Evolutionary conservation across 2,888 invertebrate species (phyloP).

Genomic region (Habroteleia sp.): DNA sequence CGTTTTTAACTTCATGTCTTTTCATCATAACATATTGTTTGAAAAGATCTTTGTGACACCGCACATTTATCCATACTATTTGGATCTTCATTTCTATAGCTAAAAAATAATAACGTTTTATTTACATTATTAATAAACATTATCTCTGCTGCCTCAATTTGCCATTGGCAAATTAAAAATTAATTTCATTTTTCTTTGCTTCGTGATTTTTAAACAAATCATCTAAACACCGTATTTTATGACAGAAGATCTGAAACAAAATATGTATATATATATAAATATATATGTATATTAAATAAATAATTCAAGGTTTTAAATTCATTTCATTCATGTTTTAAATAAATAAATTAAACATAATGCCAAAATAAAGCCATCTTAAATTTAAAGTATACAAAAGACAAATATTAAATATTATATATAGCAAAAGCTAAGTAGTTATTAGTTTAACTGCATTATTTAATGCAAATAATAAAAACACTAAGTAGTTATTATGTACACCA

Average conservation of each 20-base stretch:
- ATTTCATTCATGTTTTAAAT: no score
- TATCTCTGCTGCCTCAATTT: constrained; percentile 69
- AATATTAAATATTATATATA: no score
- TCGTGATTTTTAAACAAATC: constrained; percentile 69
- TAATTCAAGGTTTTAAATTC: no score
- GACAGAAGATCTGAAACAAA: constrained; percentile 78
- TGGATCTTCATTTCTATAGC: constrained; percentile 70
- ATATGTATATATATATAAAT: no score
- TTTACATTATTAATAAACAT: constrained; percentile 76
- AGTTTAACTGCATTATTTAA: no score
- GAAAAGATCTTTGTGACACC: constrained; percentile 49
- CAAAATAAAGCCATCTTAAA: no score
- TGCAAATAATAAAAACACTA: no score
- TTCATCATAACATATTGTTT: constrained; percentile 66
- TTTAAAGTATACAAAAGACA: no score
- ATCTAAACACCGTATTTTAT: constrained; percentile 73
- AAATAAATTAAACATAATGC: constrained; percentile 65
- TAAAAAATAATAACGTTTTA: constrained; percentile 74
- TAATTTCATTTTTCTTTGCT: constrained; percentile 66
- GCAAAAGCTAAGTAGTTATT: no score
- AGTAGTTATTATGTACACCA: no score
- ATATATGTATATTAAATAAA: no score
- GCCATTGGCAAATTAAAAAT: constrained; percentile 69
- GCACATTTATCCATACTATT: constrained; percentile 66
- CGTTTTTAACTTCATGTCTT: constrained; percentile 23